These are phyloP conservation scores for Parazoanthus darwini DNA, from an alignment of 92 coral and sea anemone genomes.

Conservation along the genomic window DNA sequence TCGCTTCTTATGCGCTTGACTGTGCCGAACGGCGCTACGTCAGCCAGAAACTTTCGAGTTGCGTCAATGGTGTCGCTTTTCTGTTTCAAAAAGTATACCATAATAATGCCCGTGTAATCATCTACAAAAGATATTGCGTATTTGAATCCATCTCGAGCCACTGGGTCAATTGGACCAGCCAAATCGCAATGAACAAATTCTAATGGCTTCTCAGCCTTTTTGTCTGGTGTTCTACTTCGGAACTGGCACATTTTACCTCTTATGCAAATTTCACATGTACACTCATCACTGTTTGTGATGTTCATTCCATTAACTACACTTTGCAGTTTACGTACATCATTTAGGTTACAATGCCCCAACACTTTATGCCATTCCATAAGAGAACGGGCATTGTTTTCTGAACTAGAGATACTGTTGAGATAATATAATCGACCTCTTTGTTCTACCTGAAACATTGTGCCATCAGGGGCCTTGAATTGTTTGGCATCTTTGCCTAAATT, in stretches of 20 bases:
- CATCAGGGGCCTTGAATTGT: slow-evolving; percentile 25
- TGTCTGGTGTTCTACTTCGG: slow-evolving; percentile 12
- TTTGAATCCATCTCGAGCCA: slow-evolving; percentile 27
- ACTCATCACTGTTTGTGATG: neutral
- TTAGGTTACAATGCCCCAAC: slow-evolving; percentile 34
- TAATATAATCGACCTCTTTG: slow-evolving; percentile 43
- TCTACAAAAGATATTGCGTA: slow-evolving; percentile 36
- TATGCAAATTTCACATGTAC: slow-evolving; percentile 20
- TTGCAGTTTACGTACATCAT: slow-evolving; percentile 5
- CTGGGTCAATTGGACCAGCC: slow-evolving; percentile 47
- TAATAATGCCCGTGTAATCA: slow-evolving; percentile 8
- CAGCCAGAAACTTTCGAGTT: slow-evolving; percentile 10
- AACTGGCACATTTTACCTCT: slow-evolving; percentile 37
- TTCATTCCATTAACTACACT: slow-evolving; percentile 33
- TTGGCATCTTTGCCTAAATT: slow-evolving; percentile 11
- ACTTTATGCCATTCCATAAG: slow-evolving; percentile 41
- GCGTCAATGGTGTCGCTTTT: slow-evolving; percentile 7
- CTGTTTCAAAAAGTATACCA: slow-evolving; percentile 11
- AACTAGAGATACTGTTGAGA: slow-evolving; percentile 37
- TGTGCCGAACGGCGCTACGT: slow-evolving; percentile 34
- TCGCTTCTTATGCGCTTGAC: slow-evolving; percentile 37
- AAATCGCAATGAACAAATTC: slow-evolving; percentile 40
- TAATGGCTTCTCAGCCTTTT: slow-evolving; percentile 1
- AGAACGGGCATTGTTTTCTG: slow-evolving; percentile 36
- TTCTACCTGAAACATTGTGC: slow-evolving; percentile 28